Evolutionary conservation across 1,140 invertebrate genomes (phyloP).

Genomic region (Aphidius ervi): DNA sequence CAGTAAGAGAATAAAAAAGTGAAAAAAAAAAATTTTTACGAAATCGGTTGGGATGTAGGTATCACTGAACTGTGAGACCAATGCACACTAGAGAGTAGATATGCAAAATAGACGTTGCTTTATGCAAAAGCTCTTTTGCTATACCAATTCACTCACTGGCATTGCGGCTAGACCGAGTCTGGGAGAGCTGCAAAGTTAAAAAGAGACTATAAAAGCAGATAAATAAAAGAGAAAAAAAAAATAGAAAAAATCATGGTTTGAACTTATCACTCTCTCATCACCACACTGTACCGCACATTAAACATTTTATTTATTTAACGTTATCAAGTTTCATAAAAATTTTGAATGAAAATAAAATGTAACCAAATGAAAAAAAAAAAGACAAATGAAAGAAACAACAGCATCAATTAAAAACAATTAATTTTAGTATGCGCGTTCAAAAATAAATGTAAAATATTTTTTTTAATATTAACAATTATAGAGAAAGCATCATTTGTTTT

Average conservation of each 20-base stretch:
- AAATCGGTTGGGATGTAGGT: slow-evolving; percentile 1
- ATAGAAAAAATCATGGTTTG: too few species aligned
- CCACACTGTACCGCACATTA: slow-evolving; percentile 8
- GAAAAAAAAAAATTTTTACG: slow-evolving; percentile 9
- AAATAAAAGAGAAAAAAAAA: too few species aligned
- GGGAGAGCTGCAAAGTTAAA: too few species aligned
- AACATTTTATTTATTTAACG: slow-evolving; percentile 29
- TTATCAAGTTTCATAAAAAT: too few species aligned
- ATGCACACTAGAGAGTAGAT: slow-evolving; percentile 29
- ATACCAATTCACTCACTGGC: slow-evolving; percentile 34
- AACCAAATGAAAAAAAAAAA: neutral
- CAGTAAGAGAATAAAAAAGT: slow-evolving; percentile 7
- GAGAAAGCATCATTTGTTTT: neutral
- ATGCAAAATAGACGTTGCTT: slow-evolving; percentile 38
- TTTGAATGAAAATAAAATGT: neutral
- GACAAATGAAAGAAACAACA: neutral
- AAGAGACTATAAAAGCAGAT: too few species aligned
- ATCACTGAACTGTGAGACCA: slow-evolving; percentile 10
- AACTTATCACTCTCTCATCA: neutral
- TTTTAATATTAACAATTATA: neutral
- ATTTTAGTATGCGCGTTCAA: too few species aligned
- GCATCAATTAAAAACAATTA: neutral
- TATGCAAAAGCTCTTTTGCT: slow-evolving; percentile 38
- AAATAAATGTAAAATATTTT: too few species aligned
- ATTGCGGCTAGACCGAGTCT: too few species aligned